Base-by-base conservation (phyloP, 2,797 vertebrate species). In the Podarcis siculus region DNA sequence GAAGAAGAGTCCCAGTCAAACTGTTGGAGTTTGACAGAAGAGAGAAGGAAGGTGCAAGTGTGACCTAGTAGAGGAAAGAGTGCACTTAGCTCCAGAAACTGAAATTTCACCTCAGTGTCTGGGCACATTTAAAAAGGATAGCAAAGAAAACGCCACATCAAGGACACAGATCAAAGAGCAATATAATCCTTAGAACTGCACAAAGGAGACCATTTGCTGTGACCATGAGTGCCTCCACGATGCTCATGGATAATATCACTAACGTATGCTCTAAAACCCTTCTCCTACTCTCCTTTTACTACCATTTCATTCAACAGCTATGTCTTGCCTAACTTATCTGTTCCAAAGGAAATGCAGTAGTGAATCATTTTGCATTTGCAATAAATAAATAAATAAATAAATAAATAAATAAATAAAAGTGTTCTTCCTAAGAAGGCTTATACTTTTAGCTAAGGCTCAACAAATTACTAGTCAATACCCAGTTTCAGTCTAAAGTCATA, bases 121-220 rank as follows among this genome's bases (percentile, higher is more conserved):
- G 37, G 23, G 2, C 32, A 8, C 30, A n/a, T 45, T 17, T 66
- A 45, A 45, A 64, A 35, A 69, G 10, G 30, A 61, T 13, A 19
- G 10, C 30, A 61, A 67, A 25, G 88, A 86, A 82, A 86, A 86
- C 88, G 73, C 30, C 87, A 94, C 85, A 95, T 96, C 93, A 96
- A 96, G 96, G 93, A 90, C 91, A 27, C 67, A n/a, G 9, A n/a
- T 69, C 25, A 69, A 69, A 27, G 10, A 69, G 30, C 49, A 15
- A 15, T 55, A 55, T 95, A 95, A 90, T 92, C 92, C 91, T 37
- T 90, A 92, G 93, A 91, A 94, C 91, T 85, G 82, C 0, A 90
- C 90, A 95, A 96, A 92, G 85, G 67, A 94, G 90, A 92, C 83
- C 94, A 92, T 94, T 96, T 95, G 91, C 75, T 93, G 90, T 93